Evolutionary conservation across 2,888 invertebrate genomes (phyloP).

Genomic region (Drosophila subsilvestris): DNA sequence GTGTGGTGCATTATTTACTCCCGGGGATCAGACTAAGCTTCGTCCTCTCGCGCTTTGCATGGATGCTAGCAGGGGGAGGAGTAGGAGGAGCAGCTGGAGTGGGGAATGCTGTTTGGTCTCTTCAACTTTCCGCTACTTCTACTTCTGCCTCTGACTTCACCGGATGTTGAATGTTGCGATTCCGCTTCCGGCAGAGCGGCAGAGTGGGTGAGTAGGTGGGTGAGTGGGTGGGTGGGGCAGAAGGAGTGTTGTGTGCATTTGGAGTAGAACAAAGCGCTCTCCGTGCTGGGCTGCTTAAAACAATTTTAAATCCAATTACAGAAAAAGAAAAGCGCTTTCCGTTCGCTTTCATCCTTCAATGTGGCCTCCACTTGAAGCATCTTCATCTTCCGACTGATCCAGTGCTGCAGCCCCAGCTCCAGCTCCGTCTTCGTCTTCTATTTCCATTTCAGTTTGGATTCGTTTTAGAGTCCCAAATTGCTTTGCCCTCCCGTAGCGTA

Average conservation of each 20-base stretch:
- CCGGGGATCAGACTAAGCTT: conserved; percentile 72
- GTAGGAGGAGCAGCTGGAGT: conserved; percentile 19
- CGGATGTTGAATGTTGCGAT: conserved; percentile 71
- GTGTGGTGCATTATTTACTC: conserved; percentile 76
- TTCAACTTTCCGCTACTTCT: conserved; percentile 33
- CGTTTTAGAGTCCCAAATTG: conserved; percentile 66
- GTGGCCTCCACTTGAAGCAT: conserved; percentile 23
- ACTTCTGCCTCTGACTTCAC: conserved; percentile 25
- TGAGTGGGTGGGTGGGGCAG: not conserved
- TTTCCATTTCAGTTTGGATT: conserved; percentile 51
- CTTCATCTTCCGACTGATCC: conserved; percentile 29
- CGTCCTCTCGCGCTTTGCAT: conserved; percentile 45
- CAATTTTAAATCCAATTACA: conserved; percentile 78
- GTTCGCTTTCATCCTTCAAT: conserved; percentile 49
- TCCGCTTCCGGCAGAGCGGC: conserved; percentile 56
- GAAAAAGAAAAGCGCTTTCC: conserved; percentile 71
- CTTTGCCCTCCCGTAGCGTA: conserved; percentile 55
- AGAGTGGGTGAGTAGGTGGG: not conserved
- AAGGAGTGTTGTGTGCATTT: conserved; percentile 40
- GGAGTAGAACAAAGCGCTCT: conserved; percentile 41
- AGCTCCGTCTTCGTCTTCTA: not conserved
- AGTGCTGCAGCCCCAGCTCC: not conserved
- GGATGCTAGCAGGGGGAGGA: conserved; percentile 1
- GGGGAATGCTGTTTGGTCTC: conserved; percentile 63
- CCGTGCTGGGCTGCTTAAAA: conserved; percentile 59